Evolutionary conservation across 2,888 invertebrate genomes (phyloP).

Genomic region (Nemurella pictetii): DNA sequence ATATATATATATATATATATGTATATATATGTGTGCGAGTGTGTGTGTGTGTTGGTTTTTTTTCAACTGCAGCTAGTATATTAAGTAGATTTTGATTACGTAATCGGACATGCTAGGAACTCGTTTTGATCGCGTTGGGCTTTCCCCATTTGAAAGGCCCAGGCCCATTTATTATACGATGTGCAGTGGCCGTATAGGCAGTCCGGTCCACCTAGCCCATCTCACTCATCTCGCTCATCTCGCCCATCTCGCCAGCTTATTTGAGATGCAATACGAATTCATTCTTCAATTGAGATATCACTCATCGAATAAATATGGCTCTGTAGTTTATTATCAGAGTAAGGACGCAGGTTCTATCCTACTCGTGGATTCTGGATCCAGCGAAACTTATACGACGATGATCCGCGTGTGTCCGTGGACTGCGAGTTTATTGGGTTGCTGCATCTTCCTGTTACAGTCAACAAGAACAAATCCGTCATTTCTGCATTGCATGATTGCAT

Average conservation of each 20-base stretch:
- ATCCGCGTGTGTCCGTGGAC: too few species aligned
- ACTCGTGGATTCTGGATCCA: too few species aligned
- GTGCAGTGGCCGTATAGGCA: not conserved
- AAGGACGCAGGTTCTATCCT: too few species aligned
- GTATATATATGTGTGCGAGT: not conserved
- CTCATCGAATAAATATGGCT: not conserved
- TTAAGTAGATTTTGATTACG: conserved; percentile 29
- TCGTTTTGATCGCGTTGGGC: conserved; percentile 22
- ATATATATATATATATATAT: not conserved
- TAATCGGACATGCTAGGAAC: conserved; percentile 29
- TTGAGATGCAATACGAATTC: not conserved
- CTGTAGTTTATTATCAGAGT: too few species aligned
- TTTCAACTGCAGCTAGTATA: conserved; percentile 13
- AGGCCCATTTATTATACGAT: conserved; percentile 14
- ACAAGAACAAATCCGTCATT: too few species aligned
- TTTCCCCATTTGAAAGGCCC: conserved; percentile 29
- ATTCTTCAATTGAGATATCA: not conserved
- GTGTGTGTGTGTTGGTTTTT: not conserved
- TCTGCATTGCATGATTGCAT: too few species aligned
- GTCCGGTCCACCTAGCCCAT: not conserved
- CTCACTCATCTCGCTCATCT: not conserved
- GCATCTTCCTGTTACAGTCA: too few species aligned
- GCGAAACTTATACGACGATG: too few species aligned
- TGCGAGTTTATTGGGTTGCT: too few species aligned
- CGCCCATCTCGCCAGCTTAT: not conserved